These are phyloP conservation scores for Chironomus tepperi DNA, from an alignment of 1,140 invertebrate species.

Conservation along the genomic window DNA sequence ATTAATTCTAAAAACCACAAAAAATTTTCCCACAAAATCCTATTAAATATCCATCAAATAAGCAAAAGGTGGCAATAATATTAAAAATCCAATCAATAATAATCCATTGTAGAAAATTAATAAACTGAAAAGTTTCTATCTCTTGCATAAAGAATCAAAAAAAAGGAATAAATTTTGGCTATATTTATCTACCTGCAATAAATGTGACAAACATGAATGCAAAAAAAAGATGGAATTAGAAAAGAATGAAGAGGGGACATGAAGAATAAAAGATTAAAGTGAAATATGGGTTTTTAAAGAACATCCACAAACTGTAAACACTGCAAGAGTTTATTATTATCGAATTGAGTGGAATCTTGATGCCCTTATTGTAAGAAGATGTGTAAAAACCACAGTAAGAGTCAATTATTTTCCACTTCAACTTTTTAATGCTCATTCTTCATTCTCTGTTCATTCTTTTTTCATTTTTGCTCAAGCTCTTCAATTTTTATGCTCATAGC, in stretches of 20 bases:
- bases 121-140: too few species aligned
- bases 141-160: background rate
- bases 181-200: background rate
- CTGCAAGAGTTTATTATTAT: constrained; percentile 14
- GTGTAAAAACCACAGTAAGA: constrained; percentile 12
- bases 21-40: too few species aligned
- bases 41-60: too few species aligned
- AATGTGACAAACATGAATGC: background rate
- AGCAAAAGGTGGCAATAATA: too few species aligned
- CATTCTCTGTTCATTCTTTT: background rate
- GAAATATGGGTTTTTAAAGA: constrained; percentile 1
- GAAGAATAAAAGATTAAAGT: background rate
- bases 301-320: constrained; percentile 1
- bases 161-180: too few species aligned
- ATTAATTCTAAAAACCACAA: too few species aligned
- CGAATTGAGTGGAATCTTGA: background rate
- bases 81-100: too few species aligned
- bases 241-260: background rate
- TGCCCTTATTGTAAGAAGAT: constrained; percentile 13
- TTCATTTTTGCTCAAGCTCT: too few species aligned
- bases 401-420: constrained; percentile 13
- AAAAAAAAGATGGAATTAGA: background rate
- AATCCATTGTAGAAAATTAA: too few species aligned
- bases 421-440: constrained; percentile 14
- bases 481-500: background rate